Evolutionary conservation across 1,140 invertebrate genomes (phyloP).

Genomic region (Nasonia vitripennis): DNA sequence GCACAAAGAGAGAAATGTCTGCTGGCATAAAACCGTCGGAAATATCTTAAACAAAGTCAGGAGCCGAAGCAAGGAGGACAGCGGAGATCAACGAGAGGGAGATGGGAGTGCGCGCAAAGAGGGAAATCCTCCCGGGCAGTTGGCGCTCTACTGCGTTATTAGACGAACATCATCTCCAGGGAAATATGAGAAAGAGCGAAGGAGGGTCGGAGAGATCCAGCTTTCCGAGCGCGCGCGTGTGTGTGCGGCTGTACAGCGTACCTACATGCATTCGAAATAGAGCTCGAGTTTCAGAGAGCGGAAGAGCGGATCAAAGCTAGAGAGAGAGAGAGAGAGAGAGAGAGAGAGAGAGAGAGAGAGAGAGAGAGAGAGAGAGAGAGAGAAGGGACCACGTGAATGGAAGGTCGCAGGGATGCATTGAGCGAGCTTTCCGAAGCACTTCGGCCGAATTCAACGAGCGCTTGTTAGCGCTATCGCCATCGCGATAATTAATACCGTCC

Average conservation of each 20-base stretch:
- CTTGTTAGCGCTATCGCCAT: background rate
- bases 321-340: background rate
- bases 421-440: background rate
- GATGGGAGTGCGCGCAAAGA: background rate
- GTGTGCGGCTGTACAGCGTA: background rate
- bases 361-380: too few species aligned
- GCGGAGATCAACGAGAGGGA: background rate
- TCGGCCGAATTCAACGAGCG: background rate
- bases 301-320: background rate
- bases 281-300: background rate
- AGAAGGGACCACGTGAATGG: too few species aligned
- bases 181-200: slow-evolving; percentile 4
- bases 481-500: background rate
- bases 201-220: background rate
- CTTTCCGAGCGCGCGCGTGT: background rate
- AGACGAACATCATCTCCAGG: background rate
- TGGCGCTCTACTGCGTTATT: background rate
- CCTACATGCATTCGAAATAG: slow-evolving; percentile 1
- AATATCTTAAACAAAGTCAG: background rate
- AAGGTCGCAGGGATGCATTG: background rate
- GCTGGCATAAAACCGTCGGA: background rate
- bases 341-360: too few species aligned
- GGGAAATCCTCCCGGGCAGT: background rate
- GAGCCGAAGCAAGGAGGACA: too few species aligned
- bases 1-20: background rate